phyloP scores from a whole-genome alignment of 2,113 vertebrate species.

The Cariama cristata region DNA sequence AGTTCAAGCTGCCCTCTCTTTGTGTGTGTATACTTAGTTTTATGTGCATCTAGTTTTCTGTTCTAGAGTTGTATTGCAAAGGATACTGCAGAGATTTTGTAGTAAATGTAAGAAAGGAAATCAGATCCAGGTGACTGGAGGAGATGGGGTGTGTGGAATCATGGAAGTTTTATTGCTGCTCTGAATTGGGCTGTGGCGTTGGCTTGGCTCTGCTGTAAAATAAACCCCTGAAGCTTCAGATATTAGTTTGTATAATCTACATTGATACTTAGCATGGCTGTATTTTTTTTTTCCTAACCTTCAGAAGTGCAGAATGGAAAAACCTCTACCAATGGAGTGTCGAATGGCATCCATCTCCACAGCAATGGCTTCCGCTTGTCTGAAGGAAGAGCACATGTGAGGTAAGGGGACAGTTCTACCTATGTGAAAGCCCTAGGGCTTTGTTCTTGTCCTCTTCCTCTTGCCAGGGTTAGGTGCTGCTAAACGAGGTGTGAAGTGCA shows the following conservation, averaged over 20 bases:
- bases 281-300: not conserved
- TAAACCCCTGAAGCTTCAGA: not conserved
- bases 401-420: conserved; percentile 71
- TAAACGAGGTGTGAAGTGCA: not conserved
- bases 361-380: conserved; percentile 86
- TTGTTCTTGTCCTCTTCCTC: not conserved
- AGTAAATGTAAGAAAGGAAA: not conserved
- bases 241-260: not conserved
- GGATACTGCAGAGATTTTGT: not conserved
- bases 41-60: not conserved
- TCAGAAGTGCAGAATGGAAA: conserved; percentile 94
- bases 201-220: not conserved
- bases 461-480: not conserved
- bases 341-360: conserved; percentile 90
- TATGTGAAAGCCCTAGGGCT: rapidly evolving
- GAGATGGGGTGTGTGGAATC: not conserved
- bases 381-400: conserved; percentile 73
- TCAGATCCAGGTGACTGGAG: not conserved
- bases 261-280: not conserved
- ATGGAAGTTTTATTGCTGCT: not conserved
- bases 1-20: not conserved
- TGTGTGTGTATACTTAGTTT: not conserved
- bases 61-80: not conserved
- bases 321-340: conserved; percentile 88
- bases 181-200: not conserved